Conservation (phyloP, 1,140 invertebrate genomes). For the Platorchestia sp. region DNA sequence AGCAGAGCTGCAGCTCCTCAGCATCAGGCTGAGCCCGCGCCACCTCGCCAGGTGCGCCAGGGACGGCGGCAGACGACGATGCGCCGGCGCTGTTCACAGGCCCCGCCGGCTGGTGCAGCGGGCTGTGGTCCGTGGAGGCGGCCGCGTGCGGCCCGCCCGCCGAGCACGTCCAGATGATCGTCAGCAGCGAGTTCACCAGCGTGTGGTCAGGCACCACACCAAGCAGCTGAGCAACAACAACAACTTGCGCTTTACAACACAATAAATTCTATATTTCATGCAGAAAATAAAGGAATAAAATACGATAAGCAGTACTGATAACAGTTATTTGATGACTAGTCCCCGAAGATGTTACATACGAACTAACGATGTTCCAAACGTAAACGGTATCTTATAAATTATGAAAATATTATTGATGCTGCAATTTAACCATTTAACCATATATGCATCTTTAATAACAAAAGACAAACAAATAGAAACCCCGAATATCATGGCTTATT, state of each 20-base stretch:
- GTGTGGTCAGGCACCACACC: slow-evolving; percentile 68
- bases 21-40: slow-evolving; percentile 54
- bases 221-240: slow-evolving; percentile 59
- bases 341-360: neutral
- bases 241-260: neutral
- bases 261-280: neutral
- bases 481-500: neutral
- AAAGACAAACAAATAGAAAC: too few species aligned
- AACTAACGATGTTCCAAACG: neutral
- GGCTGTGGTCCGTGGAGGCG: slow-evolving; percentile 56
- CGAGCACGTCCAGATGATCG: slow-evolving; percentile 73
- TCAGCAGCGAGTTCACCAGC: slow-evolving; percentile 69
- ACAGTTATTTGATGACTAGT: neutral
- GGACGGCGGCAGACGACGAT: slow-evolving; percentile 63
- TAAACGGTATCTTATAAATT: neutral
- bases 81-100: slow-evolving; percentile 60
- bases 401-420: neutral
- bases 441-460: neutral
- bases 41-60: slow-evolving; percentile 24
- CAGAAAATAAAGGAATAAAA: neutral
- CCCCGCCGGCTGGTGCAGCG: neutral
- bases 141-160: slow-evolving; percentile 70
- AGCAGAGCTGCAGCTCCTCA: slow-evolving; percentile 77
- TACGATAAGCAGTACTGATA: neutral
- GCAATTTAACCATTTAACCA: neutral